phyloP scores from a whole-genome alignment of 2,888 invertebrate species.

The Xiphydria camelus region DNA sequence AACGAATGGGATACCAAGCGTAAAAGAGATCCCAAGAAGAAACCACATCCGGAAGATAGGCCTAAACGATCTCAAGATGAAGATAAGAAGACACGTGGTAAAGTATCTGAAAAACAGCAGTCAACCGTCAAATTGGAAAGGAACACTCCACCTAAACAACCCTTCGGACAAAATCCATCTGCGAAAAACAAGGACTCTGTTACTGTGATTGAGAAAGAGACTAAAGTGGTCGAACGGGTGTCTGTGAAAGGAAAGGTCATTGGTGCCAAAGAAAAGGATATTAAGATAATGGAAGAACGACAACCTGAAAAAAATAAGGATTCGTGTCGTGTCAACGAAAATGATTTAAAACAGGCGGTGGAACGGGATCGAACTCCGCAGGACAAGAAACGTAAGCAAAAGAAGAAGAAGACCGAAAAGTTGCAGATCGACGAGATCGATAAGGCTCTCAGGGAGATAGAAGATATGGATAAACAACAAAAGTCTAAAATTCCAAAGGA shows the following conservation, averaged over 20 bases:
- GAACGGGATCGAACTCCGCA: conserved; percentile 22
- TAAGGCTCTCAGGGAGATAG: conserved; percentile 58
- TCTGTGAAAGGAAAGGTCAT: not conserved
- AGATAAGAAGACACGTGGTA: conserved; percentile 12
- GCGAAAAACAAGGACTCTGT: not conserved
- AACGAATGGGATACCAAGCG: conserved; percentile 39
- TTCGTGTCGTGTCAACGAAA: conserved; percentile 36
- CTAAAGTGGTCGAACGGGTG: too few relatives aligned
- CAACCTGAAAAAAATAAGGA: conserved; percentile 38
- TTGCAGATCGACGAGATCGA: conserved; percentile 57
- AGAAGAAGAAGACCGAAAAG: conserved; percentile 37
- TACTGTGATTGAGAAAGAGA: conserved; percentile 12
- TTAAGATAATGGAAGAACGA: conserved; percentile 32
- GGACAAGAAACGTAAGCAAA: conserved; percentile 45
- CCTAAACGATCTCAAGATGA: conserved; percentile 14
- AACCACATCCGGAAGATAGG: conserved; percentile 28
- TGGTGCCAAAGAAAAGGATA: conserved; percentile 1
- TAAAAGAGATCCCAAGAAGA: conserved; percentile 24
- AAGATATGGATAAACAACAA: conserved; percentile 48
- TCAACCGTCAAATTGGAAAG: conserved; percentile 13
- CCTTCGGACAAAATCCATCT: conserved; percentile 12
- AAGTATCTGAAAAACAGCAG: conserved; percentile 9
- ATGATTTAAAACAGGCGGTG: conserved; percentile 32
- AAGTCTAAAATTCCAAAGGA: conserved; percentile 40
- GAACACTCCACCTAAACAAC: conserved; percentile 14